Percentiles rank a stretch among this genome's conserved stretches.
Conservation (phyloP, 2,797 vertebrate genomes). For the Kryptopterus vitreolus region DNA sequence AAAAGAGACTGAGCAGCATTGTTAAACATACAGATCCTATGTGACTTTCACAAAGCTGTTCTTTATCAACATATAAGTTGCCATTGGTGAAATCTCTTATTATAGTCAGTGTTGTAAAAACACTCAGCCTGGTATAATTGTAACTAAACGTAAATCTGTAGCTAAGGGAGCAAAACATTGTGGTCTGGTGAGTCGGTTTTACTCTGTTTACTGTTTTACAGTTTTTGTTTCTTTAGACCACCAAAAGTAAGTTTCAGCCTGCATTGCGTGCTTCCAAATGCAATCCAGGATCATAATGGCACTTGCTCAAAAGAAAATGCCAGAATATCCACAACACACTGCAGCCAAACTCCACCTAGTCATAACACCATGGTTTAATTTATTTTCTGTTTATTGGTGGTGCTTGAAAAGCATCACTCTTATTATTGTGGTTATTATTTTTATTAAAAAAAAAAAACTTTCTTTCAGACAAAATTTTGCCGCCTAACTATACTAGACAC, state of each 20-base stretch:
- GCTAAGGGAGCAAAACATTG: background rate
- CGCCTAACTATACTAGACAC: too few relatives aligned
- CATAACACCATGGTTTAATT: too few relatives aligned
- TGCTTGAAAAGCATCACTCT: too few relatives aligned
- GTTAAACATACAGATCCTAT: background rate
- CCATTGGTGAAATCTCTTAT: background rate
- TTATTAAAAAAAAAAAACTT: too few relatives aligned
- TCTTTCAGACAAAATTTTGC: too few relatives aligned
- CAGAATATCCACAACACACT: background rate
- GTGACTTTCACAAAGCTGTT: background rate
- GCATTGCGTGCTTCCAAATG: background rate
- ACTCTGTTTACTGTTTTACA: background rate
- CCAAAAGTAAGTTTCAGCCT: background rate
- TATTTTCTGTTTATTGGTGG: too few relatives aligned
- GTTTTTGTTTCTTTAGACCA: constrained; percentile 1
- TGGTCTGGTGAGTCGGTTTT: constrained; percentile 10
- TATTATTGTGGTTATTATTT: background rate
- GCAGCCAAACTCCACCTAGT: background rate
- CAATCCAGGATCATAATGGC: background rate
- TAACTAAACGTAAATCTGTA: background rate
- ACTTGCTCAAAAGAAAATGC: background rate
- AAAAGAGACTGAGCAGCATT: background rate
- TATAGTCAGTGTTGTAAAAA: constrained; percentile 10
- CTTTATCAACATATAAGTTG: background rate
- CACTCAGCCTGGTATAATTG: background rate